Conservation (phyloP, 2,888 invertebrate species). For the Sceliomorpha sp. region DNA sequence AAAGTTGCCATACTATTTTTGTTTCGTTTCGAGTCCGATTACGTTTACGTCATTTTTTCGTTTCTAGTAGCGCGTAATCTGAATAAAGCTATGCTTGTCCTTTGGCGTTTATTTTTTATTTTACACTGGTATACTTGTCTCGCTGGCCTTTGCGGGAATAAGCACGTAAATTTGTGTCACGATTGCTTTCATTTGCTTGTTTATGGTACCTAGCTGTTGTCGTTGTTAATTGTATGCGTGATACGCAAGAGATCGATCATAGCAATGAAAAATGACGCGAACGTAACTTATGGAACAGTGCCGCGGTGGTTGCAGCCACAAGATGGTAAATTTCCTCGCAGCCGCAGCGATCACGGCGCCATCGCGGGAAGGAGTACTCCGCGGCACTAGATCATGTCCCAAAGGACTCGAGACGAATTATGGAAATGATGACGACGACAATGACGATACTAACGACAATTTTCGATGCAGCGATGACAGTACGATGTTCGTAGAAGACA, state of each 20-base stretch:
- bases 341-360: conserved; percentile 67
- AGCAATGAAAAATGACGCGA: conserved; percentile 70
- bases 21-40: conserved; percentile 50
- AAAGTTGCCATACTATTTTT: conserved; percentile 39
- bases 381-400: conserved; percentile 45
- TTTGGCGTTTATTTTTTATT: conserved; percentile 22
- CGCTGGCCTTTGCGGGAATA: conserved; percentile 5
- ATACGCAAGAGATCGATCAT: conserved; percentile 23
- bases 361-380: conserved; percentile 66
- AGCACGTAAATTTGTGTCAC: not conserved
- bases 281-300: conserved; percentile 78
- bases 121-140: conserved; percentile 16
- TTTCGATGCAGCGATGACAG: conserved; percentile 33
- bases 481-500: too few species aligned
- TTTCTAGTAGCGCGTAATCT: conserved; percentile 26
- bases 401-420: conserved; percentile 37
- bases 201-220: conserved; percentile 37
- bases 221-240: conserved; percentile 6
- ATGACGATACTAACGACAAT: conserved; percentile 36
- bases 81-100: conserved; percentile 40
- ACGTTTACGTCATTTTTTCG: conserved; percentile 54
- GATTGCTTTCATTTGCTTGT: conserved; percentile 28
- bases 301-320: conserved; percentile 80
- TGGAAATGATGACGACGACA: conserved; percentile 30
- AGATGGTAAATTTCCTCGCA: conserved; percentile 79